Percentiles rank a stretch among this genome's conserved stretches.
Evolutionary conservation across 2,888 invertebrate species (phyloP).

Genomic region (Mantis religiosa): DNA sequence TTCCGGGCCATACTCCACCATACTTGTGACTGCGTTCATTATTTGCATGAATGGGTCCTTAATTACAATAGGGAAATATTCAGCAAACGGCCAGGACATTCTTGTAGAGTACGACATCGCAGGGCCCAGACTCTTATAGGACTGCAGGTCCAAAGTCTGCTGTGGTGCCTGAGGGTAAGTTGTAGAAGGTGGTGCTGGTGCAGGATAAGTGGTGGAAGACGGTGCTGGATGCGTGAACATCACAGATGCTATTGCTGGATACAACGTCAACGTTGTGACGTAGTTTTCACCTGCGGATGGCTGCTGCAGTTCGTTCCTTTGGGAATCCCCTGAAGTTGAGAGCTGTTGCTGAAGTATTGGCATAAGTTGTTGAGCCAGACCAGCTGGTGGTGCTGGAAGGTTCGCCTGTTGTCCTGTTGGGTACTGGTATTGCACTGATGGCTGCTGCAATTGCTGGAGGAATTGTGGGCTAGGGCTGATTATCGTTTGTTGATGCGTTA

Average conservation of each 20-base stretch:
- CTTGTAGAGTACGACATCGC: not conserved
- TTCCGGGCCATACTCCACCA: slow-evolving; percentile 56
- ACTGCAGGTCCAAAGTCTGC: not conserved
- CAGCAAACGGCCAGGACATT: slow-evolving; percentile 50
- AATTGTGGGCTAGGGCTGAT: slow-evolving; percentile 35
- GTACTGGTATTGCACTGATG: not conserved
- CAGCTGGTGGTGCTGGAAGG: no score
- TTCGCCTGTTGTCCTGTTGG: not conserved
- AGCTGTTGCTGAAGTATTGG: not conserved
- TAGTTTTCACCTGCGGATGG: not conserved
- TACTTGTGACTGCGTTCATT: slow-evolving; percentile 46
- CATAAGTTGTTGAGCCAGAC: not conserved
- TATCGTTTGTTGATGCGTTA: slow-evolving; percentile 43
- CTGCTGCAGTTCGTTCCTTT: not conserved
- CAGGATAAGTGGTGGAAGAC: not conserved
- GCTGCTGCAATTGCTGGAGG: slow-evolving; percentile 18
- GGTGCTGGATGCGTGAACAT: not conserved
- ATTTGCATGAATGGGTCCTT: slow-evolving; percentile 55
- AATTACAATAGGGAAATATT: slow-evolving; percentile 54
- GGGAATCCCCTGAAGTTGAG: not conserved
- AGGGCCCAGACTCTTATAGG: not conserved
- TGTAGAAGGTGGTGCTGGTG: not conserved
- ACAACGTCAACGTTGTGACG: not conserved
- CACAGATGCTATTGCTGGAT: not conserved
- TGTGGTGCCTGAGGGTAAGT: not conserved